A percentile compares a stretch with the other conserved stretches of the same genome.
These are phyloP conservation scores for Athene noctua DNA, from an alignment of 2,113 vertebrate species.

Conservation along the genomic window DNA sequence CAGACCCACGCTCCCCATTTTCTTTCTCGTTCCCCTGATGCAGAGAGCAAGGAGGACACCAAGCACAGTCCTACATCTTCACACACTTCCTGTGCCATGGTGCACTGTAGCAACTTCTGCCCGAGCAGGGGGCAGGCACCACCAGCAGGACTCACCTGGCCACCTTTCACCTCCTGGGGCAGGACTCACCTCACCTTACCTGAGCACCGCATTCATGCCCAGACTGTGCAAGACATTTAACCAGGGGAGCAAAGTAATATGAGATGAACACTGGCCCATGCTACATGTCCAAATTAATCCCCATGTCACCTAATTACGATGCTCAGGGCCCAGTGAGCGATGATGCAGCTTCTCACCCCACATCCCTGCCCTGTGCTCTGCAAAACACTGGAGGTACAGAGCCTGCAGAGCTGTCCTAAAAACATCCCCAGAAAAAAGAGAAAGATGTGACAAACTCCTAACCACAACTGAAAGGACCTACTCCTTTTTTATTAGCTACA, in stretches of 20 bases:
- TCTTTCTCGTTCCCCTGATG: background rate
- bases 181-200: background rate
- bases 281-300: background rate
- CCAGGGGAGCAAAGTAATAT: background rate
- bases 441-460: background rate
- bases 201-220: background rate
- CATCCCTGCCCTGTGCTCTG: accelerated
- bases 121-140: background rate
- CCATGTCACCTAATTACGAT: too few species aligned
- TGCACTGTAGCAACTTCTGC: background rate
- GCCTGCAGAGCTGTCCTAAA: background rate
- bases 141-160: too few species aligned
- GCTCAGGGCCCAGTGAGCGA: background rate
- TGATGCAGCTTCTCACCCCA: background rate
- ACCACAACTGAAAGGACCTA: accelerated
- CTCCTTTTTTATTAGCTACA: accelerated
- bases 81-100: accelerated
- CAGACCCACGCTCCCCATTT: background rate
- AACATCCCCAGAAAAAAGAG: background rate
- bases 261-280: background rate
- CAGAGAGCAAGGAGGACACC: accelerated
- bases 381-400: background rate
- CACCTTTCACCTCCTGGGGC: background rate
- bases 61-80: background rate
- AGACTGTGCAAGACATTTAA: background rate